phyloP scores from a whole-genome alignment of 2,888 invertebrate genomes.

The Cryptocephalus primarius region DNA sequence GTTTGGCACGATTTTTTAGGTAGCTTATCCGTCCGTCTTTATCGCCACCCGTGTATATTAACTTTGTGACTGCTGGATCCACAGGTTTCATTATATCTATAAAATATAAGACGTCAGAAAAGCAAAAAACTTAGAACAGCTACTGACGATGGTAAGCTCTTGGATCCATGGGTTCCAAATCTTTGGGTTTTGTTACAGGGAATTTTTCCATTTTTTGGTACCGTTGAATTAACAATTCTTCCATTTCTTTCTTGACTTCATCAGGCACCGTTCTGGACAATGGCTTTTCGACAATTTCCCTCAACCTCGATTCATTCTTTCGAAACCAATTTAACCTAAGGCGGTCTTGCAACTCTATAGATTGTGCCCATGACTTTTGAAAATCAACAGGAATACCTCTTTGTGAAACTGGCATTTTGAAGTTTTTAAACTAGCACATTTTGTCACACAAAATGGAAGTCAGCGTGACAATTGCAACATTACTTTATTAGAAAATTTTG shows the following conservation, averaged over 20 bases:
- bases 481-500: too few relatives aligned
- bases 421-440: background rate
- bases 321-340: slow-evolving; percentile 33
- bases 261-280: slow-evolving; percentile 21
- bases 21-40: slow-evolving; percentile 42
- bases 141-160: slow-evolving; percentile 6
- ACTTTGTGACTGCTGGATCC: slow-evolving; percentile 36
- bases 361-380: slow-evolving; percentile 17
- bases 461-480: too few relatives aligned
- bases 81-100: slow-evolving; percentile 41
- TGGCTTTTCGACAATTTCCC: slow-evolving; percentile 23
- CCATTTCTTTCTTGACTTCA: slow-evolving; percentile 20
- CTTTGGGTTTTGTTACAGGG: slow-evolving; percentile 13
- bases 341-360: slow-evolving; percentile 28
- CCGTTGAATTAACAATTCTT: slow-evolving; percentile 14
- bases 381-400: slow-evolving; percentile 11
- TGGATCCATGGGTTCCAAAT: slow-evolving; percentile 12
- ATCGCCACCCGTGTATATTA: slow-evolving; percentile 38
- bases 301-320: slow-evolving; percentile 28
- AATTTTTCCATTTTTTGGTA: slow-evolving; percentile 19
- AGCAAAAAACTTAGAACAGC: too few relatives aligned
- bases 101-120: background rate
- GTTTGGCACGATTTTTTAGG: slow-evolving; percentile 39
- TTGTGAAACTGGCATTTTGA: slow-evolving; percentile 3
- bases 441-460: background rate